phyloP scores from a whole-genome alignment of 1,140 invertebrate genomes.

The Hesperophylax magnus region DNA sequence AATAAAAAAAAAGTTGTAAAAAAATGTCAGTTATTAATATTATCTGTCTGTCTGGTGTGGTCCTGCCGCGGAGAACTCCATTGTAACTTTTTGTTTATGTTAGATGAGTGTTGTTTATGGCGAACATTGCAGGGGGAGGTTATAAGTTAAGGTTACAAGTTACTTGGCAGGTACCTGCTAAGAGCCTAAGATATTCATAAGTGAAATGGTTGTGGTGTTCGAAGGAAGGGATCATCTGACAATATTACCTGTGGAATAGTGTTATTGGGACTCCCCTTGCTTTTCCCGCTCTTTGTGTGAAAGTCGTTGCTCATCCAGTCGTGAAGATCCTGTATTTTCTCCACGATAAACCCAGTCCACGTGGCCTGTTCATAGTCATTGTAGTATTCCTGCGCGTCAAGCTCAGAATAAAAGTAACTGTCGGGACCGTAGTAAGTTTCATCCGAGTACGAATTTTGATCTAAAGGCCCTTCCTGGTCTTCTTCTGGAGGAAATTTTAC shows the following conservation, averaged over 20 bases:
- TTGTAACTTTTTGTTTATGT: no score
- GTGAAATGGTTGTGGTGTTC: neutral
- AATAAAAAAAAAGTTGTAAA: no score
- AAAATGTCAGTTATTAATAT: no score
- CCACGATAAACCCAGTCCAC: constrained; percentile 53
- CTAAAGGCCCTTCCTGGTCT: no score
- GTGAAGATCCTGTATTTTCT: constrained; percentile 69
- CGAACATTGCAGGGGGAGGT: neutral
- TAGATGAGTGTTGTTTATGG: no score
- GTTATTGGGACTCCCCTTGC: constrained; percentile 45
- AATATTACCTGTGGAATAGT: constrained; percentile 29
- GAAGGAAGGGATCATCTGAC: neutral
- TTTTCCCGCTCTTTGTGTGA: constrained; percentile 48
- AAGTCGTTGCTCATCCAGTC: constrained; percentile 68
- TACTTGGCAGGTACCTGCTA: neutral
- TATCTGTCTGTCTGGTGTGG: no score
- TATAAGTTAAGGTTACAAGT: neutral
- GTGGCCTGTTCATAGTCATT: constrained; percentile 46
- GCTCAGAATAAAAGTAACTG: constrained; percentile 53
- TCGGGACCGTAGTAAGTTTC: constrained; percentile 43
- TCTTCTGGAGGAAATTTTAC: no score
- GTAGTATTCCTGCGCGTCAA: constrained; percentile 48
- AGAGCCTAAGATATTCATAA: neutral
- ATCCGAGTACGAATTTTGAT: no score
- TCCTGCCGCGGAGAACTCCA: no score